Base-by-base conservation (phyloP, 2,113 vertebrate genomes). In the Helogale parvula region DNA sequence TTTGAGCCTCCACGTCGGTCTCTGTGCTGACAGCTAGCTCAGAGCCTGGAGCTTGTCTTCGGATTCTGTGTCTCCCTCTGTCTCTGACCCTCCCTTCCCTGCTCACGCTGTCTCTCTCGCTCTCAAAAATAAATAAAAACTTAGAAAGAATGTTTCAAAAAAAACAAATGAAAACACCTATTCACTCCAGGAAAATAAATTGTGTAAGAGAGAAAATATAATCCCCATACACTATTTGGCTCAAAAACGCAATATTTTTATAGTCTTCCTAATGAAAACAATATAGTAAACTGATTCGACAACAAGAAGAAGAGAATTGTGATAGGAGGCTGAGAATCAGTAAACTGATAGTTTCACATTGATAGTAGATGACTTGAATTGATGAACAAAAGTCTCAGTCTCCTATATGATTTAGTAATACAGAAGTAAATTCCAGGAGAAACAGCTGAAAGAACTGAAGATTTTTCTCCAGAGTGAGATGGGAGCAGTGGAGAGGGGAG, bases 101-200 rank as follows among this genome's bases (percentile, higher is more conserved):
- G 41, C 41, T 41, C 41, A 41, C 41, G 41, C 41, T 41, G 41
- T 41, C 41, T 41, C 41, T 41, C 41, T 41, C 5, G 41, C 41
- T 41, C 41, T 41, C 41, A 41, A 41, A 41, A 41, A 41, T 41
- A 41, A 41, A 41, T 41, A 41, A 41, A 41, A 41, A 41, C 41
- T 41, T 41, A 41, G 5, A 41, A 41, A 41, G 5, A 41, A 41
- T 41, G 41, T 41, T 41, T 41, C 41, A 41, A 41, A 41, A 41
- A 41, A 76, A 92, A 65, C 47, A 89, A 74, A 86, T 13, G 31
- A 65, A 91, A 86, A 82, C 35, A 60, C 41, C 52, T 74, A 50
- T 88, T 74, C 66, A 92, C 85, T 89, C 57, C 16, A 92, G 65
- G n/a, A 92, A 97, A 92, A 93, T 89, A 52, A 85, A 63, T 66